Evolutionary conservation across 2,888 invertebrate species (phyloP), one percentile per base, ranked within the genome.

Genomic region (Cryptus armator): DNA sequence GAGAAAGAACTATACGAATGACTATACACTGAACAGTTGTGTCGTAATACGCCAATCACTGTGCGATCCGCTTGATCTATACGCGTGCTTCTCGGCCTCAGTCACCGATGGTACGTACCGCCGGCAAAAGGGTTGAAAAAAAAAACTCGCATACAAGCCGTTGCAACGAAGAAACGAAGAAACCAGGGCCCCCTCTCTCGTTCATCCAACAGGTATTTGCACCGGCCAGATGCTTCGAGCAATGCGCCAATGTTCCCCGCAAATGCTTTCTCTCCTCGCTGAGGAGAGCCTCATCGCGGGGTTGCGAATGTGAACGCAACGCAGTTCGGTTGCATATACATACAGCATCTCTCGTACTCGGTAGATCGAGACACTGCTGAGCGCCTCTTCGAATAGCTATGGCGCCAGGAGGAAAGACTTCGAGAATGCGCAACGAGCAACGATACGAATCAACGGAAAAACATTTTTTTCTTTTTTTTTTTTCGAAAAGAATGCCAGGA

Each of bases 171-270:
- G 64, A 77, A 80, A 67, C 43, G 53, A 32, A 44, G 51, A 77
- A 82, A 84, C 46, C 19, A n/a, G n/a, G n/a, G n/a, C 48, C 77
- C 56, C 62, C 48, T 74, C 48, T 51, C 51, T 44, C 86, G 86
- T 84, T 87, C 76, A 75, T 59, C 66, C 83, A 76, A 53, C 80
- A 68, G 88, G 88, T 88, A 90, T 91, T 89, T 80, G 86, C 88
- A 86, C 83, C 86, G 83, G 72, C 87, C 89, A 90, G 90, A 90
- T 91, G 90, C 88, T 90, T 68, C 78, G 53, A 83, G 87, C 83
- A 84, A 89, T 86, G 83, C 87, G 48, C 67, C 82, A 72, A 53
- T 53, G 46, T 43, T 59, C 51, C 12, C n/a, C 59, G n/a, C 59
- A 14, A 32, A 76, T 75, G 71, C 81, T 78, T 77, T 59, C 64